Conservation (phyloP, 2,888 invertebrate genomes). For the Schizaphis graminum region DNA sequence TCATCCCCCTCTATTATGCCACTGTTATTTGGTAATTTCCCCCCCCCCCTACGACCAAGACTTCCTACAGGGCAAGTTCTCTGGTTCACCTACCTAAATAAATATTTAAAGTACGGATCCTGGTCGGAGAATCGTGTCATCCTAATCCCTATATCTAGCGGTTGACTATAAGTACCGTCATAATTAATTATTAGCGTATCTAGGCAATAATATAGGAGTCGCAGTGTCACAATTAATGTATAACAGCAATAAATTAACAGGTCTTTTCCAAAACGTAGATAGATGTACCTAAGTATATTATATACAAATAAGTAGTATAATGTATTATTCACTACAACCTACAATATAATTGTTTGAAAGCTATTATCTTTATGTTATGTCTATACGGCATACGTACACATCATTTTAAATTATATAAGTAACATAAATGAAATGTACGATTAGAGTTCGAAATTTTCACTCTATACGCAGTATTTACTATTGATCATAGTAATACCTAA, state of each 20-base stretch:
- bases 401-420: background rate
- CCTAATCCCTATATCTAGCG: background rate
- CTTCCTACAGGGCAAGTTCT: too few species aligned
- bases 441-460: background rate
- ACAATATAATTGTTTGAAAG: background rate
- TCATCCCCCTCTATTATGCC: too few species aligned
- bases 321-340: background rate
- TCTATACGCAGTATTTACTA: background rate
- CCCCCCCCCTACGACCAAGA: too few species aligned
- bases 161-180: background rate
- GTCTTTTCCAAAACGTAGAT: background rate
- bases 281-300: background rate
- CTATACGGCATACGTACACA: background rate
- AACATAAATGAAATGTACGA: background rate
- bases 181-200: background rate
- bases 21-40: too few species aligned
- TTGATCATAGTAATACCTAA: too few species aligned
- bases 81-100: background rate
- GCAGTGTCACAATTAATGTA: background rate
- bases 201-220: background rate
- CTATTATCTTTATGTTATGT: background rate
- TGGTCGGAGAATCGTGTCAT: background rate
- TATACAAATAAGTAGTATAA: background rate
- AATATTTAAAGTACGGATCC: background rate
- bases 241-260: background rate